Conservation (phyloP, 2,113 vertebrate species). For the Hemibagrus wyckioides region DNA sequence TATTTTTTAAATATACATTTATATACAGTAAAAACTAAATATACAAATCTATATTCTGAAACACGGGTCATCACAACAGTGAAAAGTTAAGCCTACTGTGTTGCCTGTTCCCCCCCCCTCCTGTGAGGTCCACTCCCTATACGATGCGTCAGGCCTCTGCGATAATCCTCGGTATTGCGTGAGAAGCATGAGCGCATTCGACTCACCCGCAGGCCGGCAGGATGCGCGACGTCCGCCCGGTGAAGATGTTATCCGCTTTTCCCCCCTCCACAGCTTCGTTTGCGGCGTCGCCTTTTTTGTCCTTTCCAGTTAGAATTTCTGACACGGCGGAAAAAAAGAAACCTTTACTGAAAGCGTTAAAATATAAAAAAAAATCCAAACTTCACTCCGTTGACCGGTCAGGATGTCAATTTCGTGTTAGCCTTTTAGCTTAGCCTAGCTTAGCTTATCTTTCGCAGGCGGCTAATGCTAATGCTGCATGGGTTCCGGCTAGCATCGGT, state of each 20-base stretch:
- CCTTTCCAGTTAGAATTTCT: background rate
- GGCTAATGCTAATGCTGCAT: background rate
- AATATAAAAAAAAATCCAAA: background rate
- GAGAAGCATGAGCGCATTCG: background rate
- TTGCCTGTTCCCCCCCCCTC: too few species aligned
- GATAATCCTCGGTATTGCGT: background rate
- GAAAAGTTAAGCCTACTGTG: background rate
- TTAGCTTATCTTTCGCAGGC: slow-evolving; percentile 5
- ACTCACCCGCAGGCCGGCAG: slow-evolving; percentile 31
- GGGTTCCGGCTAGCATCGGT: slow-evolving; percentile 17
- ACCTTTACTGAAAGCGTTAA: too few species aligned
- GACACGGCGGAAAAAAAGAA: too few species aligned
- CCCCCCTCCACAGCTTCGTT: slow-evolving; percentile 33
- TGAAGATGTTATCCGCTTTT: background rate
- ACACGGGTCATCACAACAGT: background rate
- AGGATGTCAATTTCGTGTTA: background rate
- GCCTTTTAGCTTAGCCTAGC: background rate
- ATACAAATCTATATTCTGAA: background rate
- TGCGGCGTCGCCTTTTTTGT: background rate
- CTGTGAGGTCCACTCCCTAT: background rate
- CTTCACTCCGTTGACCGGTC: background rate
- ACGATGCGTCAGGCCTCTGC: background rate
- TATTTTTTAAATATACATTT: too few species aligned
- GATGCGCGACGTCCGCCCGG: slow-evolving; percentile 30
- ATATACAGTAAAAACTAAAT: background rate